Percentiles rank a stretch among this genome's conserved stretches.
These are phyloP conservation scores for Mythimna pallens DNA, from an alignment of 2,888 invertebrate genomes.

Conservation along the genomic window DNA sequence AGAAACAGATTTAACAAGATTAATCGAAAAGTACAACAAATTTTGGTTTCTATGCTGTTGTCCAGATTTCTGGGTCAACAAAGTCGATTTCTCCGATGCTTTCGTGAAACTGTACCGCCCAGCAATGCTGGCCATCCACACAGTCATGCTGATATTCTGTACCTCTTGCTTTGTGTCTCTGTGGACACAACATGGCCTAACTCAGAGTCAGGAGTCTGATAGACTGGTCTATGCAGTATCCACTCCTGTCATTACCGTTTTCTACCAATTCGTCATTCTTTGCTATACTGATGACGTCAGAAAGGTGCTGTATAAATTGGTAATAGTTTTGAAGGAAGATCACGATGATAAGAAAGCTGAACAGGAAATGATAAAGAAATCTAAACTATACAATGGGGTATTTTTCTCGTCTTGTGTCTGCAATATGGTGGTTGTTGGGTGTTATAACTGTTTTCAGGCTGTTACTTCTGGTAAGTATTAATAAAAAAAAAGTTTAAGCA, in stretches of 20 bases:
- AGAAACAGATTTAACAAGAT: slow-evolving; percentile 21
- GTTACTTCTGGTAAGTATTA: slow-evolving; percentile 21
- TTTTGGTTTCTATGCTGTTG: slow-evolving; percentile 54
- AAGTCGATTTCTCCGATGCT: slow-evolving; percentile 28
- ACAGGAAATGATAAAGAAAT: slow-evolving; percentile 38
- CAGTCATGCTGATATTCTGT: slow-evolving; percentile 36
- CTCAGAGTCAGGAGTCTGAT: slow-evolving; percentile 36
- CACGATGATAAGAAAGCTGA: slow-evolving; percentile 41
- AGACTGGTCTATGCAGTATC: slow-evolving; percentile 33
- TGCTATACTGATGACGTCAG: slow-evolving; percentile 28
- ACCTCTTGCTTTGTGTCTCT: slow-evolving; percentile 32
- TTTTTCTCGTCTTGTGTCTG: slow-evolving; percentile 43
- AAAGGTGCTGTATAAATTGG: slow-evolving; percentile 27
- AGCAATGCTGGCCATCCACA: slow-evolving; percentile 29
- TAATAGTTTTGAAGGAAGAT: slow-evolving; percentile 29
- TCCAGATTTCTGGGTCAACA: slow-evolving; percentile 42
- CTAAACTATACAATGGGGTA: slow-evolving; percentile 35
- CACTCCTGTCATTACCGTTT: slow-evolving; percentile 34
- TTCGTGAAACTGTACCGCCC: slow-evolving; percentile 29
- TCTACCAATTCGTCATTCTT: slow-evolving; percentile 44
- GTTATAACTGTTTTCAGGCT: slow-evolving; percentile 24
- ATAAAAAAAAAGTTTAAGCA: not conserved
- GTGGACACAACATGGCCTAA: slow-evolving; percentile 39
- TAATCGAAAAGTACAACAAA: slow-evolving; percentile 34
- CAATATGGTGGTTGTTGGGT: slow-evolving; percentile 39